Evolutionary conservation across 2,888 invertebrate genomes (phyloP).

Genomic region (Drosophila anomalipes): DNA sequence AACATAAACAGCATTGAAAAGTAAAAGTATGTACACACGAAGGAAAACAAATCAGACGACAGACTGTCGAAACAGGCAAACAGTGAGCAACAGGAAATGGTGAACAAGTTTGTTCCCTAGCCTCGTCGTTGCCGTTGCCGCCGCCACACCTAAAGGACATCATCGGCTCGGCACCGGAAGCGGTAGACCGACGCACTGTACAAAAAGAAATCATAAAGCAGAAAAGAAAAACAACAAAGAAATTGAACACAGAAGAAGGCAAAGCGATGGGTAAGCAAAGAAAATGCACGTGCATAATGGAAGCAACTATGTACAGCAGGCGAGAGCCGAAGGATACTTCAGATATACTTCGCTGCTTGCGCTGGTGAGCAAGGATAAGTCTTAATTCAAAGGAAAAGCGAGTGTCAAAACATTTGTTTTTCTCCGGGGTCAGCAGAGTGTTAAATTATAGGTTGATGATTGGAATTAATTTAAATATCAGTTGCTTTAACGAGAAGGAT

Average conservation of each 20-base stretch:
- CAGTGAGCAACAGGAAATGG: slow-evolving; percentile 73
- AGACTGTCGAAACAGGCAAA: slow-evolving; percentile 49
- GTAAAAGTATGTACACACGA: slow-evolving; percentile 51
- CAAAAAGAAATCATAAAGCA: slow-evolving; percentile 62
- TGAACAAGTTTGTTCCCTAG: slow-evolving; percentile 55
- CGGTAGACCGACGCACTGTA: slow-evolving; percentile 1
- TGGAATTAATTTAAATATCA: neutral
- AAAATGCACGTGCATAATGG: slow-evolving; percentile 79
- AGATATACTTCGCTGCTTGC: neutral
- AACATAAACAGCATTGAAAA: slow-evolving; percentile 62
- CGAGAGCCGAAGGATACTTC: slow-evolving; percentile 17
- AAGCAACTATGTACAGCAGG: slow-evolving; percentile 77
- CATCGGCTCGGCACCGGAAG: slow-evolving; percentile 1
- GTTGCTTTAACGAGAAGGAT: neutral
- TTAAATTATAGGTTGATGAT: neutral
- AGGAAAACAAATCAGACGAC: slow-evolving; percentile 67
- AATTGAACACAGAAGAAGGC: slow-evolving; percentile 17
- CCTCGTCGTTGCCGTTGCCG: neutral
- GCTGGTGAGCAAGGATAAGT: slow-evolving; percentile 2
- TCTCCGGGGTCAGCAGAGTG: neutral
- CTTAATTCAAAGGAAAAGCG: too few species aligned
- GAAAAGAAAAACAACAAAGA: slow-evolving; percentile 34
- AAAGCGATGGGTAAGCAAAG: slow-evolving; percentile 47
- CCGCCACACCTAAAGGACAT: neutral
- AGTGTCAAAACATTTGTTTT: neutral